Base-by-base conservation (phyloP, 2,797 vertebrate species). In the Macropodus opercularis region DNA sequence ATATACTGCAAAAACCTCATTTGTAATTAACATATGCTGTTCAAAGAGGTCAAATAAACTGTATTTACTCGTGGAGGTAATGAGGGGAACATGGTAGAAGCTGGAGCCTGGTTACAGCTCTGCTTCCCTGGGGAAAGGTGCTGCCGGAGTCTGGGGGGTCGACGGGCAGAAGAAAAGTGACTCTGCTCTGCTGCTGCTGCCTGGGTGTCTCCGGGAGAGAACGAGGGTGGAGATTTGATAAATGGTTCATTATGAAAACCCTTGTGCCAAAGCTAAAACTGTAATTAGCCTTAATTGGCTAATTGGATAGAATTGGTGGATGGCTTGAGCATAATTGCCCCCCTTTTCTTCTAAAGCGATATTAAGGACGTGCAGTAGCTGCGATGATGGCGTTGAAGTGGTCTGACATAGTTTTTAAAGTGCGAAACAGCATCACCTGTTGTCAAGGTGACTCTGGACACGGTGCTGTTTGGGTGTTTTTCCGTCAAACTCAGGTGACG, bases 251-350 rank as follows among this genome's bases (percentile, higher is more conserved):
- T 87, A 89, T 87, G 83, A 81, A 89, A 88, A 84, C 54, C 74
- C 78, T 86, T 81, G 84, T 85, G 85, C 86, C 85, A 85, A 84
- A 86, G 77, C 72, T 87, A 71, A 85, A 89, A 81, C 79, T 86
- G 81, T 87, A 86, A 89, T 90, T 88, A 87, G 83, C 85, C 80
- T 77, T 89, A 86, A 89, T 87, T 84, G 89, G 87, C 87, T 90
- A 89, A 90, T 88, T 89, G 82, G 86, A 58, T 71, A 40, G 77
- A 85, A 86, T 81, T 63, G 72, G 82, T 79, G 79, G 85, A 87
- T 86, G 77, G 69, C 65, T 73, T 75, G 64, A 79, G 64, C 50
- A 15, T 89, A 87, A 89, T 87, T 79, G 72, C 69, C 32, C 49
- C n/a, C 42, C 31, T 49, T 77, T 71, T 48, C 70, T 56, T 50